Conservation (phyloP, 1,140 invertebrate species). For the Musca domestica region DNA sequence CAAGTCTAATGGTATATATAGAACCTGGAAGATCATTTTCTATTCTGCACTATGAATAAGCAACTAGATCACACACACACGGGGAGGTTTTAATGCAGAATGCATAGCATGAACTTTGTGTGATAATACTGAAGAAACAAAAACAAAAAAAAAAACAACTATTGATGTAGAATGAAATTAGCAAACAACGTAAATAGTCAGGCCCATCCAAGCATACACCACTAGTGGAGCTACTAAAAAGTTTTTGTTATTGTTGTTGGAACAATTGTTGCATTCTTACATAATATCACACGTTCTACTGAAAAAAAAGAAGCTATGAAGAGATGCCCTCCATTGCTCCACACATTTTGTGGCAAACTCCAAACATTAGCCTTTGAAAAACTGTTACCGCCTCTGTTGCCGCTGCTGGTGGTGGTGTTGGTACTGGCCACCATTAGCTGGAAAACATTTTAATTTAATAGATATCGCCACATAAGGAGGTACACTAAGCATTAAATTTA, state of each 20-base stretch:
- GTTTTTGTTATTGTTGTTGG: not conserved
- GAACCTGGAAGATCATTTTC: no score
- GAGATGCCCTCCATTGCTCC: no score
- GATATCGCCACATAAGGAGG: not conserved
- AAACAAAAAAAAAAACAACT: not conserved
- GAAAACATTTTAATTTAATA: conserved; percentile 21
- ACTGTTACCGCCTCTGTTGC: not conserved
- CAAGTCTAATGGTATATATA: no score
- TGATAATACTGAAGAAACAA: not conserved
- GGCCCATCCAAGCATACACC: no score
- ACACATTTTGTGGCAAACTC: no score
- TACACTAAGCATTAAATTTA: no score
- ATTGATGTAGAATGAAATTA: not conserved
- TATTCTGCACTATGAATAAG: no score
- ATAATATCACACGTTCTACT: conserved; percentile 26
- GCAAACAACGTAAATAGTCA: not conserved
- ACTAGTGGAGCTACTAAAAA: no score
- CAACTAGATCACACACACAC: no score
- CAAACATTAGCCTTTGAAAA: no score
- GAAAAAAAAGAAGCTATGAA: not conserved
- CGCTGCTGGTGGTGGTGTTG: not conserved
- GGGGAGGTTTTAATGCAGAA: not conserved
- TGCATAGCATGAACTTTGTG: not conserved
- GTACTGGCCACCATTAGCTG: not conserved
- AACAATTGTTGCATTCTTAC: conserved; percentile 28